Conservation (phyloP, 2,797 vertebrate genomes). For the Parauchenoglanis punctatus region DNA sequence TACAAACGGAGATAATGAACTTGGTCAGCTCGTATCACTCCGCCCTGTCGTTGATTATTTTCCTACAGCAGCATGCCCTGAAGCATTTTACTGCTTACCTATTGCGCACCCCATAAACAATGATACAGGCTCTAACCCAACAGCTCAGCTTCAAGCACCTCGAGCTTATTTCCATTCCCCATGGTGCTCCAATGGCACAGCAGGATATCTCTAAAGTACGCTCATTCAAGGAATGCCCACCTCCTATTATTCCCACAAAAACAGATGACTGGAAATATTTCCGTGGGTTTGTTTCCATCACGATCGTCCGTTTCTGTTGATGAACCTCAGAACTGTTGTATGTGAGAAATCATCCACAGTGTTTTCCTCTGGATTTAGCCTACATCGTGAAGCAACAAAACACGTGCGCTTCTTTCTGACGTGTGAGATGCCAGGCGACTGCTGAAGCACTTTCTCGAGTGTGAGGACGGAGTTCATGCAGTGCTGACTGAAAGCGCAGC, state of each 20-base stretch:
- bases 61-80: not conserved
- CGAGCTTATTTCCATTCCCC: not conserved
- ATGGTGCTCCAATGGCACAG: not conserved
- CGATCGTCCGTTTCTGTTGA: not conserved
- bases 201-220: not conserved
- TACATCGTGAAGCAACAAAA: not conserved
- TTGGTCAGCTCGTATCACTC: not conserved
- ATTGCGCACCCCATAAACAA: not conserved
- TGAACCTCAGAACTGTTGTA: not conserved
- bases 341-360: not conserved
- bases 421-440: not conserved
- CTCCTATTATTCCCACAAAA: not conserved
- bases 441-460: not conserved
- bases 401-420: not conserved
- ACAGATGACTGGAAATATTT: not conserved
- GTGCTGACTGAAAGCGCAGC: slow-evolving; percentile 6
- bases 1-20: not conserved
- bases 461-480: not conserved
- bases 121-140: not conserved
- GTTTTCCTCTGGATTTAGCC: not conserved
- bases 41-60: not conserved
- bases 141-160: not conserved
- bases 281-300: not conserved
- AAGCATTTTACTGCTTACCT: not conserved
- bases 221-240: not conserved